Evolutionary conservation across 2,113 vertebrate genomes (phyloP).

Genomic region (Cyprinodon variegatus): DNA sequence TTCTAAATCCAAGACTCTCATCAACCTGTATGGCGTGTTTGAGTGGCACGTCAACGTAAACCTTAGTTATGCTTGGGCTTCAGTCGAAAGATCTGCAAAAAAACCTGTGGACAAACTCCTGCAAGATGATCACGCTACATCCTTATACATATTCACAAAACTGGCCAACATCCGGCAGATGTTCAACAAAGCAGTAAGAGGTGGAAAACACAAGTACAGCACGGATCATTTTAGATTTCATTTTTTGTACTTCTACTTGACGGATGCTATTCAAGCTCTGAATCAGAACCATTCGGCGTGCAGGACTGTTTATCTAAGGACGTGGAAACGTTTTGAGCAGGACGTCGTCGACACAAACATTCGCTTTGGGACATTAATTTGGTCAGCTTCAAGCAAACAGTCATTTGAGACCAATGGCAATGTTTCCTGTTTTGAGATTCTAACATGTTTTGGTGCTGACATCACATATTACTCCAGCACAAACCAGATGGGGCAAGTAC

Average conservation of each 20-base stretch:
- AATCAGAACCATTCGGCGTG: slow-evolving; percentile 15
- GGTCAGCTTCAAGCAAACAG: slow-evolving; percentile 10
- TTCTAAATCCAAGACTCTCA: not conserved
- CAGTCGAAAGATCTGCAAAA: slow-evolving; percentile 17
- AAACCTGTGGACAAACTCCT: slow-evolving; percentile 25
- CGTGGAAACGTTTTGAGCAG: slow-evolving; percentile 2
- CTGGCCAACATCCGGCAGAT: not conserved
- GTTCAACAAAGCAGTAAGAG: slow-evolving; percentile 42
- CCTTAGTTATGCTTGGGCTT: slow-evolving; percentile 42
- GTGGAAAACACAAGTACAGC: slow-evolving; percentile 34
- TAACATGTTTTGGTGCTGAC: slow-evolving; percentile 55
- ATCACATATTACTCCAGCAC: slow-evolving; percentile 49
- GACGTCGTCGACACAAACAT: slow-evolving; percentile 22
- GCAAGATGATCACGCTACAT: slow-evolving; percentile 34
- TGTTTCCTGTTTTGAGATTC: slow-evolving; percentile 63
- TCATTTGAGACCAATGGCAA: not conserved
- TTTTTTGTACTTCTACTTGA: slow-evolving; percentile 54
- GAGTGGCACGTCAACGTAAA: slow-evolving; percentile 37
- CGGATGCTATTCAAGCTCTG: slow-evolving; percentile 41
- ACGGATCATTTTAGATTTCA: slow-evolving; percentile 31
- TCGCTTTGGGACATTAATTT: slow-evolving; percentile 49
- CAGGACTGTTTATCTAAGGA: slow-evolving; percentile 31
- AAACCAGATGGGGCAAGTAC: slow-evolving; percentile 27
- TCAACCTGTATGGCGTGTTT: slow-evolving; percentile 39
- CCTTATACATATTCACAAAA: slow-evolving; percentile 35